These are phyloP conservation scores for Gnatocerus cornutus DNA, from an alignment of 2,888 invertebrate genomes.

Conservation along the genomic window DNA sequence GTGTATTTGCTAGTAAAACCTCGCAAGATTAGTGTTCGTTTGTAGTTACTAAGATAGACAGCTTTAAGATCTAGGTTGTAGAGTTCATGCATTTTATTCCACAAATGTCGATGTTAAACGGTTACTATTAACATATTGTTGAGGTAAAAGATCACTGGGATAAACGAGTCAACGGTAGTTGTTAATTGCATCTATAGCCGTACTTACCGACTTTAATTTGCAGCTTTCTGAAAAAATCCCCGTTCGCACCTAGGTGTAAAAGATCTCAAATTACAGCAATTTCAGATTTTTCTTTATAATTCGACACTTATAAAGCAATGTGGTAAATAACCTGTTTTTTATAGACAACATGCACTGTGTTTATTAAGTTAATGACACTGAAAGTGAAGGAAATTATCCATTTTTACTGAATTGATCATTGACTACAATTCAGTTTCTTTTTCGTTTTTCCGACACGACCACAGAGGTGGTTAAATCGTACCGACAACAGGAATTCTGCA, in stretches of 20 bases:
- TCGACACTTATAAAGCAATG: slow-evolving; percentile 23
- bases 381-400: slow-evolving; percentile 20
- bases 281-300: slow-evolving; percentile 22
- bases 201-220: slow-evolving; percentile 19
- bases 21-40: no score
- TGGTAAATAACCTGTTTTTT: slow-evolving; percentile 32
- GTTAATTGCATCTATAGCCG: slow-evolving; percentile 21
- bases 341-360: slow-evolving; percentile 7
- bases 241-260: slow-evolving; percentile 31
- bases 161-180: slow-evolving; percentile 32
- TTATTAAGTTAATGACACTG: slow-evolving; percentile 33
- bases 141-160: slow-evolving; percentile 33
- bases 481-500: slow-evolving; percentile 1
- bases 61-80: slow-evolving; percentile 17
- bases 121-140: slow-evolving; percentile 35
- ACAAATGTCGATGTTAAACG: slow-evolving; percentile 30
- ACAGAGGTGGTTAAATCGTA: no score
- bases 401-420: slow-evolving; percentile 26
- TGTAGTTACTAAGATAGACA: no score
- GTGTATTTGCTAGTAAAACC: no score
- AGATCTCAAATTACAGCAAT: slow-evolving; percentile 31
- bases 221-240: slow-evolving; percentile 26
- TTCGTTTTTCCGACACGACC: background rate
- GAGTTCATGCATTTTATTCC: slow-evolving; percentile 32
- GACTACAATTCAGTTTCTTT: slow-evolving; percentile 9